Evolutionary conservation across 2,888 invertebrate genomes (phyloP).

Genomic region (Polietes domitor): DNA sequence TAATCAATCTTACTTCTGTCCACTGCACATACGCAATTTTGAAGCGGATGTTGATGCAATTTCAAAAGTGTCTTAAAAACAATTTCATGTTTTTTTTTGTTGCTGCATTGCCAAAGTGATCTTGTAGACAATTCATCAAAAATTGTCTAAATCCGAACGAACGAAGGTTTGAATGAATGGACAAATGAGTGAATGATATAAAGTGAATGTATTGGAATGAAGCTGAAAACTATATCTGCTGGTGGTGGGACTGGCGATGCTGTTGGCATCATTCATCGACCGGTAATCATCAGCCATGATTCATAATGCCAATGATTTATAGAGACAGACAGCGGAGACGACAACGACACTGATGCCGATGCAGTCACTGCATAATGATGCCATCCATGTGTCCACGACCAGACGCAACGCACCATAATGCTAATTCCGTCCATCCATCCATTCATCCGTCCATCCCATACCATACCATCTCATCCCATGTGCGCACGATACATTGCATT

Average conservation of each 20-base stretch:
- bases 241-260: slow-evolving; percentile 9
- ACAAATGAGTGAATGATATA: slow-evolving; percentile 18
- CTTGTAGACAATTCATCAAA: slow-evolving; percentile 68
- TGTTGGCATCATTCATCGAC: slow-evolving; percentile 60
- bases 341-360: slow-evolving; percentile 47
- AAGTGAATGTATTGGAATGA: slow-evolving; percentile 34
- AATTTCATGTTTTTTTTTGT: slow-evolving; percentile 66
- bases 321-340: slow-evolving; percentile 56
- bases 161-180: slow-evolving; percentile 23
- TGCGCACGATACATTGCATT: slow-evolving; percentile 28
- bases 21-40: slow-evolving; percentile 34
- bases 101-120: slow-evolving; percentile 62
- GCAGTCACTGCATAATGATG: slow-evolving; percentile 45
- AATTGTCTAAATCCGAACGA: slow-evolving; percentile 41
- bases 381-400: slow-evolving; percentile 23
- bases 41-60: slow-evolving; percentile 40
- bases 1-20: slow-evolving; percentile 40
- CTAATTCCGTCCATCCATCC: slow-evolving; percentile 36
- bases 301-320: slow-evolving; percentile 65
- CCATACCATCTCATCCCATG: too few species aligned
- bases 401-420: slow-evolving; percentile 12
- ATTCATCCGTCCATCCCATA: too few species aligned
- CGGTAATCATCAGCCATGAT: slow-evolving; percentile 61
- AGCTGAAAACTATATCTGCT: slow-evolving; percentile 31
- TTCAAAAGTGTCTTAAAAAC: slow-evolving; percentile 64